Conservation (phyloP, 1,140 invertebrate genomes). For the Portunus trituberculatus region DNA sequence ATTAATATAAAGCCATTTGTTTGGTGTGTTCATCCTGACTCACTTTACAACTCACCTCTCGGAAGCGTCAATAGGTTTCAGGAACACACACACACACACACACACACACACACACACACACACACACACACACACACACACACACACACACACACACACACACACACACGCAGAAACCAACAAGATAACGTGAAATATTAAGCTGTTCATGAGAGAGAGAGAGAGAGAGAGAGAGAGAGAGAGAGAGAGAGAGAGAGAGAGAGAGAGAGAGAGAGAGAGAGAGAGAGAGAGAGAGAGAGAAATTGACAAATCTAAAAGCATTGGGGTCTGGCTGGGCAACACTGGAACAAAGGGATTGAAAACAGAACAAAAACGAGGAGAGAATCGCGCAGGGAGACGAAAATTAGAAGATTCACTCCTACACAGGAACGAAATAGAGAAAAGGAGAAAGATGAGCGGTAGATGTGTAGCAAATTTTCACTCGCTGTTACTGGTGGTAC, state of each 20-base stretch:
- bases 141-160: background rate
- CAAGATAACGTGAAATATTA: no score
- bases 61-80: background rate
- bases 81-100: background rate
- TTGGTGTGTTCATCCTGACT: background rate
- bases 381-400: no score
- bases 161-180: no score
- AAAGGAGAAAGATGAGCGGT: no score
- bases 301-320: background rate
- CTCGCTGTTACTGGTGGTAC: no score
- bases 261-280: constrained; percentile 32
- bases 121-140: constrained; percentile 29
- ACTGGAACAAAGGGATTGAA: no score
- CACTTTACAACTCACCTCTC: background rate
- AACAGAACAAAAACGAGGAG: no score
- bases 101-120: background rate
- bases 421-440: no score
- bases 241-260: constrained; percentile 25
- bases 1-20: background rate
- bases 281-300: constrained; percentile 32
- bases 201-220: background rate
- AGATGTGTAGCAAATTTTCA: no score
- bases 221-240: background rate
- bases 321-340: no score
- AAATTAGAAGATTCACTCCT: no score